These are phyloP conservation scores for Gallinago jamesoni DNA, from an alignment of 2,113 vertebrate genomes.

Conservation along the genomic window DNA sequence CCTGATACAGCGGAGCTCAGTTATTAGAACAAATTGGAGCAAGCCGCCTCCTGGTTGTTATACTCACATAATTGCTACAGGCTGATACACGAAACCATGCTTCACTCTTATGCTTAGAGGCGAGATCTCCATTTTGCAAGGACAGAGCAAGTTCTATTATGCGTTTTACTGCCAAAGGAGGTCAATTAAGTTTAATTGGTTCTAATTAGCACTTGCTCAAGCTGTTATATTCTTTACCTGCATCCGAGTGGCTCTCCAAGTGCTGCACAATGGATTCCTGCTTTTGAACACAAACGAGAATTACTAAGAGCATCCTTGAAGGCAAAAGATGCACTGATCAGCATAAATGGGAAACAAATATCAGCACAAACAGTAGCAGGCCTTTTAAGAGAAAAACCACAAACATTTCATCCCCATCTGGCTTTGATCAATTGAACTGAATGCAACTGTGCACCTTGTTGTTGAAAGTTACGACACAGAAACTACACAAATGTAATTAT, in stretches of 20 bases:
- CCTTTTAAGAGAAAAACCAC: neutral
- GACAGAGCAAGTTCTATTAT: conserved; percentile 60
- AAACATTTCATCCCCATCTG: conserved; percentile 19
- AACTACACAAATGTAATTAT: conserved; percentile 15
- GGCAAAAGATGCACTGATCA: conserved; percentile 57
- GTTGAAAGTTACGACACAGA: neutral
- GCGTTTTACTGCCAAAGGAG: conserved; percentile 61
- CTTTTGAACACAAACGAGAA: conserved; percentile 54
- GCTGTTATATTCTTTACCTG: conserved; percentile 69
- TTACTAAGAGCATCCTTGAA: conserved; percentile 63
- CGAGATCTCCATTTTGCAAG: conserved; percentile 57
- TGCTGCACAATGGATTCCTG: conserved; percentile 52
- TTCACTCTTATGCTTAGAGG: conserved; percentile 19
- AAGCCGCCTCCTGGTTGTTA: conserved; percentile 9
- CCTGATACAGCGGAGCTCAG: neutral
- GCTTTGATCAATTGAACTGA: conserved; percentile 38
- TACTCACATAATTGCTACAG: conserved; percentile 20
- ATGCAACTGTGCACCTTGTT: conserved; percentile 21
- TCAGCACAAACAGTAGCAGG: neutral
- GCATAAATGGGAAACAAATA: conserved; percentile 35
- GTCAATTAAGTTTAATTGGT: conserved; percentile 71
- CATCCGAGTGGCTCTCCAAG: conserved; percentile 60
- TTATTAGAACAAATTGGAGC: conserved; percentile 39
- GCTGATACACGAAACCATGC: conserved; percentile 17
- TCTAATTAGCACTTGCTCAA: conserved; percentile 68